phyloP scores from a whole-genome alignment of 1,140 invertebrate genomes.

The Bombus superbus region DNA sequence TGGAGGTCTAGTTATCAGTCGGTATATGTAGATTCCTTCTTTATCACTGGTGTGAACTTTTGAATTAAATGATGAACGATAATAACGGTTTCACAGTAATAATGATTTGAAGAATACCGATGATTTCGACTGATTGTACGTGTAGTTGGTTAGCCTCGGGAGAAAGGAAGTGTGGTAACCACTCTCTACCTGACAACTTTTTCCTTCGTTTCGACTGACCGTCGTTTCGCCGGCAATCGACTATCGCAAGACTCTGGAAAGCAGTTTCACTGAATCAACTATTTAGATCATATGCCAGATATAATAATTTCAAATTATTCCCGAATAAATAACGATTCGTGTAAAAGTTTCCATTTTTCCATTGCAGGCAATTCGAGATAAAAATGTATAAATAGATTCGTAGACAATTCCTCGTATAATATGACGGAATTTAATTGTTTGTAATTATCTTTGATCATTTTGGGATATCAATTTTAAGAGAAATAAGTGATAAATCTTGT shows the following conservation, averaged over 20 bases:
- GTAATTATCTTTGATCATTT: not conserved
- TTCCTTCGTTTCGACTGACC: slow-evolving; percentile 64
- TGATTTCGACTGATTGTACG: slow-evolving; percentile 38
- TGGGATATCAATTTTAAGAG: not conserved
- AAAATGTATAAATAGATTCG: not conserved
- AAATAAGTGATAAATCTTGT: not conserved
- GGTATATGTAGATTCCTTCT: not conserved
- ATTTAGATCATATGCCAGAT: slow-evolving; percentile 8
- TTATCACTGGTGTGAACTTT: not conserved
- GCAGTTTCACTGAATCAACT: slow-evolving; percentile 51
- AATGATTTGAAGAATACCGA: slow-evolving; percentile 5
- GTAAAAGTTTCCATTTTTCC: not conserved
- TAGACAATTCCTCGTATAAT: not conserved
- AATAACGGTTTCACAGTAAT: not conserved
- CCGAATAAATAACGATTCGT: not conserved
- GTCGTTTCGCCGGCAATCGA: slow-evolving; percentile 29
- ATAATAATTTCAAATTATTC: not conserved
- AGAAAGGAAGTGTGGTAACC: slow-evolving; percentile 60
- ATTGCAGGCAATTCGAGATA: not conserved
- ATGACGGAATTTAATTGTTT: not conserved
- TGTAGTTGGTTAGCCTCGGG: not conserved
- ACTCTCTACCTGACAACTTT: slow-evolving; percentile 67
- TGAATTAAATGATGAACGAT: not conserved
- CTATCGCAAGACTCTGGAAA: slow-evolving; percentile 38
- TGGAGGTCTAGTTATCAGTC: not conserved